Evolutionary conservation across 2,113 vertebrate genomes (phyloP), one percentile per base, ranked within the genome.

Genomic region (Tonatia bakeri): DNA sequence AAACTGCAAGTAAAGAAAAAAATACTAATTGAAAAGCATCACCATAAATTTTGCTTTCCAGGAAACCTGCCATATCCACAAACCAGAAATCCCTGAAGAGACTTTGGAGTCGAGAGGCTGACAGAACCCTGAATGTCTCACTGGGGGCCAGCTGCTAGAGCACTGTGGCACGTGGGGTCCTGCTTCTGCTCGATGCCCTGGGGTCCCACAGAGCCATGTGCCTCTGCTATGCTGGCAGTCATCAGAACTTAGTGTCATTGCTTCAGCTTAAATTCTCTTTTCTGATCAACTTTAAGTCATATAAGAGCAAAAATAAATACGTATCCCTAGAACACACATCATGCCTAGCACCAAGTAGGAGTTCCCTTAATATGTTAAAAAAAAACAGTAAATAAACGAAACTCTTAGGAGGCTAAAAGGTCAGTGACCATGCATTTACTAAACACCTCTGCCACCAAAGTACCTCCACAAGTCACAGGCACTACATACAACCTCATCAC

Each of bases 1-100:
- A 95, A 88, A 95, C 22, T 64, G 33, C 20, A 94, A 50, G 75
- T 33, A 87, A 94, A 91, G 87, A 2, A 2, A 1, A 94, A 91
- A 90, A 2, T 0, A 89, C 12, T 59, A 81, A n/a, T 50, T 83
- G 26, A 87, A 86, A 95, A 82, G 36, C 16, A 19, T 59, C 73
- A 92, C 69, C n/a, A 80, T 59, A 79, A 83, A 92, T 33, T 91
- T 86, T 92, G 54, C 88, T 94, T 95, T 92, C 64, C 33, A 90
- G 22, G 28, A 90, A 97, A 77, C 61, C 31, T 82, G 36, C 28
- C 9, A 47, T 70, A 79, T 83, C 12, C 24, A 75, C 33, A 61
- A 79, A 7, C 20, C 52, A 94, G 33, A 90, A 89, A 87, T 70
- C 61, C 64, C 67, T 75, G 54, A 54, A 75, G 72, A 75, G 83